phyloP scores from a whole-genome alignment of 2,113 vertebrate genomes.

The Onychorhynchus coronatus region DNA sequence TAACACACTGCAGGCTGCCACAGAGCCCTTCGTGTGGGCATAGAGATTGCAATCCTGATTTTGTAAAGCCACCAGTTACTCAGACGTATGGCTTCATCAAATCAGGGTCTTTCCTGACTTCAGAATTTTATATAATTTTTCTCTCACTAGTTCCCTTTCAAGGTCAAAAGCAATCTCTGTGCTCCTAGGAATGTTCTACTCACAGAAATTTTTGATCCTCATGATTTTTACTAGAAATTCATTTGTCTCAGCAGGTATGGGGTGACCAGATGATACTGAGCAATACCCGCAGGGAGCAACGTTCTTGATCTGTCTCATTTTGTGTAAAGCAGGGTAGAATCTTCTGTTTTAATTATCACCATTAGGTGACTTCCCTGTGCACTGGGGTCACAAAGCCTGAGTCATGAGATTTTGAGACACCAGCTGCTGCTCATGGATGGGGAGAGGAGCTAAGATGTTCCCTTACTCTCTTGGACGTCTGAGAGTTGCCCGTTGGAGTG shows the following conservation, averaged over 20 bases:
- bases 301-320: neutral
- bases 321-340: neutral
- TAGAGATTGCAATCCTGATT: neutral
- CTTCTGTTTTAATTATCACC: neutral
- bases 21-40: neutral
- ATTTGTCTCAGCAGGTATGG: neutral
- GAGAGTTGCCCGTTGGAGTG: neutral
- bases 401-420: neutral
- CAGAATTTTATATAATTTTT: neutral
- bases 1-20: neutral
- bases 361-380: neutral
- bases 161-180: slow-evolving; percentile 28
- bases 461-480: neutral
- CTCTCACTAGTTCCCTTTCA: neutral
- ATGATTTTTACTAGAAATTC: neutral
- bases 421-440: neutral
- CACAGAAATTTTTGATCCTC: neutral
- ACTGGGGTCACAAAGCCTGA: neutral
- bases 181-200: neutral
- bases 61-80: neutral
- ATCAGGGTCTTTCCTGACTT: neutral
- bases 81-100: neutral
- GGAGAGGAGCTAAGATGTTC: neutral
- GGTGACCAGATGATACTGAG: neutral
- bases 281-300: neutral